Percentiles rank a stretch among this genome's conserved stretches.
Conservation (phyloP, 2,113 vertebrate genomes). For the Calyptommatus sinebrachiatus region DNA sequence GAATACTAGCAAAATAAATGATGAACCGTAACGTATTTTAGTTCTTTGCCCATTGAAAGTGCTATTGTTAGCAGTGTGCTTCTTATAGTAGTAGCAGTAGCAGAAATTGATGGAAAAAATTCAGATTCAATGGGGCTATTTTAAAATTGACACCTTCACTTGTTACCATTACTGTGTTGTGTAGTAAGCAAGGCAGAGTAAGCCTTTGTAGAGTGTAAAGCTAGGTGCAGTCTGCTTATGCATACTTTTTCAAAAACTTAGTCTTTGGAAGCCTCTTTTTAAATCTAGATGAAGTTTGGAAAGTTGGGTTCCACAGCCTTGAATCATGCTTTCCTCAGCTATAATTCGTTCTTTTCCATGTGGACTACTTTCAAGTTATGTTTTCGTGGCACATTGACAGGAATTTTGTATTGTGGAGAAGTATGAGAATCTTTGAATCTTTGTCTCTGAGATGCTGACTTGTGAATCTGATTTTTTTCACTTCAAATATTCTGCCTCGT, state of each 20-base stretch:
- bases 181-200: neutral
- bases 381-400: neutral
- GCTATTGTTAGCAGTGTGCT: neutral
- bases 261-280: neutral
- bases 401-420: neutral
- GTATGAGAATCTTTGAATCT: neutral
- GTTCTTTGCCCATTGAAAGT: neutral
- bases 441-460: neutral
- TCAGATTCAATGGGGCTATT: conserved; percentile 4
- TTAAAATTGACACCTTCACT: neutral
- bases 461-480: neutral
- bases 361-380: too few species aligned
- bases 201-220: neutral
- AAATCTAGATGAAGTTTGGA: neutral
- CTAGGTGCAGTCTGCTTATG: neutral
- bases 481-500: neutral
- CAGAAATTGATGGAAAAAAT: neutral
- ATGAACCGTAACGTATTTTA: neutral
- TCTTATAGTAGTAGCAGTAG: neutral
- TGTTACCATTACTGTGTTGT: neutral
- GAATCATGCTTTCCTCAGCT: neutral
- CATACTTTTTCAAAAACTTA: neutral
- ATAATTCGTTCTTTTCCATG: neutral
- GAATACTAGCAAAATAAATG: conserved; percentile 14
- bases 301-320: neutral